A percentile compares a stretch with the other conserved stretches of the same genome.
Conservation (phyloP, 2,888 invertebrate genomes). For the Microplitis manilae region DNA sequence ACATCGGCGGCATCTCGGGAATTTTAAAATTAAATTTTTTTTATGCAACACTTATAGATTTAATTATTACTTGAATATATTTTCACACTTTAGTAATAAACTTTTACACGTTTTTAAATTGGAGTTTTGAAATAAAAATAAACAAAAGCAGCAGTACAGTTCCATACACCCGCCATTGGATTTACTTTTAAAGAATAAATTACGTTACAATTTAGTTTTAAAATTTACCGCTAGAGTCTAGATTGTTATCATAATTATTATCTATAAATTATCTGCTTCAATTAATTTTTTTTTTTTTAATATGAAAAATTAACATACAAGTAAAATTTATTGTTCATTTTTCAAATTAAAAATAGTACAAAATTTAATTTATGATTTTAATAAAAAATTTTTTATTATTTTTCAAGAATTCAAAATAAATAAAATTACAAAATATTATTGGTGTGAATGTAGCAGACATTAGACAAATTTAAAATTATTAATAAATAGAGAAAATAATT, state of each 20-base stretch:
- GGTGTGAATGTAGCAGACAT: too few species aligned
- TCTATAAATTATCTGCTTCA: background rate
- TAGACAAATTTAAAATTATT: too few species aligned
- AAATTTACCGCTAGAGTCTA: background rate
- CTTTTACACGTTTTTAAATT: background rate
- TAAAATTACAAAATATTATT: too few species aligned
- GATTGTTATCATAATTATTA: background rate
- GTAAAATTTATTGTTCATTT: too few species aligned
- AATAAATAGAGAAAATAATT: too few species aligned
- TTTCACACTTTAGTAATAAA: background rate
- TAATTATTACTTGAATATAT: background rate
- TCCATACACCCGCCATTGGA: background rate
- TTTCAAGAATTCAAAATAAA: too few species aligned
- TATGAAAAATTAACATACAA: too few species aligned
- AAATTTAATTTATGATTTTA: too few species aligned
- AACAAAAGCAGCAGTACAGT: background rate
- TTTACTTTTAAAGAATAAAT: constrained; percentile 15
- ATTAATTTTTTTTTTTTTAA: background rate
- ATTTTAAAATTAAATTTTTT: constrained; percentile 9
- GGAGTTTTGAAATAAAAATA: background rate
- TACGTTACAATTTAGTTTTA: background rate
- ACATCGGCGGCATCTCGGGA: constrained; percentile 64
- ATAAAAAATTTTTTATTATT: too few species aligned
- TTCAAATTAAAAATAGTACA: too few species aligned
- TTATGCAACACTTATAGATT: background rate